Evolutionary conservation across 30 jellyfish, hydroid and myxozoan genomes (phyloP).

Genomic region (Chrysaora quinquecirrha): DNA sequence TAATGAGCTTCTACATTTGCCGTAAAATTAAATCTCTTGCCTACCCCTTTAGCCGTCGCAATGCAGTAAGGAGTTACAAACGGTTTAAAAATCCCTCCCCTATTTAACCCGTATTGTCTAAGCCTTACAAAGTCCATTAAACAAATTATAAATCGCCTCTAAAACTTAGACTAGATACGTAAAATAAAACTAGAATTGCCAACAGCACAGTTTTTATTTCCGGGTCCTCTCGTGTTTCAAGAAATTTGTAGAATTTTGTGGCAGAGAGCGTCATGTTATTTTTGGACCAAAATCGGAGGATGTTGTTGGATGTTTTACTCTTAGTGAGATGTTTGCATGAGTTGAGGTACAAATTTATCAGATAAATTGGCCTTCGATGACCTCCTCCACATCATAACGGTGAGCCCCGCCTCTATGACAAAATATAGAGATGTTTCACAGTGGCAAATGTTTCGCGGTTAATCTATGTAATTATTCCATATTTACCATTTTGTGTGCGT

Average conservation of each 20-base stretch:
- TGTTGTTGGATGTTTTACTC: not conserved
- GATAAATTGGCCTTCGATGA: not conserved
- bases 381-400: not conserved
- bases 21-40: too few species aligned
- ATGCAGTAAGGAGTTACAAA: too few species aligned
- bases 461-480: not conserved
- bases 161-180: too few species aligned
- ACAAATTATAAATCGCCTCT: too few species aligned
- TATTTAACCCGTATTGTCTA: too few species aligned
- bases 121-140: too few species aligned
- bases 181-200: too few species aligned
- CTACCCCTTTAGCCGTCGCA: too few species aligned
- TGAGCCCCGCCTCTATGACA: slow-evolving; percentile 4
- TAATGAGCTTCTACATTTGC: too few species aligned
- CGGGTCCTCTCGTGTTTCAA: not conserved
- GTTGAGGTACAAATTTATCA: too few species aligned
- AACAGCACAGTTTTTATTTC: not conserved
- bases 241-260: not conserved
- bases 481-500: not conserved
- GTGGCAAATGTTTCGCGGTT: not conserved
- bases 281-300: not conserved
- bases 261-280: not conserved
- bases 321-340: not conserved
- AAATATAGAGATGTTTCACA: not conserved
- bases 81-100: too few species aligned